Percentiles rank a stretch among this genome's conserved stretches.
phyloP scores from a whole-genome alignment of 2,797 vertebrate species.

The Taeniopygia guttata region DNA sequence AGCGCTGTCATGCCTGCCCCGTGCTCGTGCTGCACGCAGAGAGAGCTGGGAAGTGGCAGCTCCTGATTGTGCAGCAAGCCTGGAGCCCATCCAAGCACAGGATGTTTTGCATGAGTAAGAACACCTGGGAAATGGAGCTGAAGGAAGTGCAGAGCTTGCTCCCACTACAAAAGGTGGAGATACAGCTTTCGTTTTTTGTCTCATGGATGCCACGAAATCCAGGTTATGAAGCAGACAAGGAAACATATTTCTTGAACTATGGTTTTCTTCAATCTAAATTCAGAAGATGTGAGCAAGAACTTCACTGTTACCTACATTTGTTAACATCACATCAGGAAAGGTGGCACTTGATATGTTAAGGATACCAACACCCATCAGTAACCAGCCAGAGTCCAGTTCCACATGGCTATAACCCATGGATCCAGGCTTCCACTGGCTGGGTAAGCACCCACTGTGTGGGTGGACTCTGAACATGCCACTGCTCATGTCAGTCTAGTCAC shows the following conservation, averaged over 20 bases:
- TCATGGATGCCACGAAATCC: not conserved
- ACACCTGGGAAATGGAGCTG: not conserved
- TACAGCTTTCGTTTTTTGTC: not conserved
- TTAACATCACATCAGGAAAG: not conserved
- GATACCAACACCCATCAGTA: not conserved
- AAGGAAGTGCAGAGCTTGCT: not conserved
- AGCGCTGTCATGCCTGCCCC: fast-evolving
- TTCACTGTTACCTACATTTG: not conserved
- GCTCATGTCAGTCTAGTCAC: not conserved
- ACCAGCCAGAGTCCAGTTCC: not conserved
- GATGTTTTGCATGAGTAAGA: not conserved
- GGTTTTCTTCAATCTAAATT: not conserved
- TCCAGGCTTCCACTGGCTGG: not conserved
- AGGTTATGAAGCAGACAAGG: not conserved
- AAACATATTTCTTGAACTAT: not conserved
- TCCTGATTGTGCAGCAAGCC: not conserved
- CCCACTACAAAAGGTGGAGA: not conserved
- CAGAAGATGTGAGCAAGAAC: not conserved
- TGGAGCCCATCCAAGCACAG: not conserved
- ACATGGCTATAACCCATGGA: fast-evolving
- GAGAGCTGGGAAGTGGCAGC: not conserved
- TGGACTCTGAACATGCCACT: not conserved
- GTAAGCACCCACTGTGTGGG: not conserved
- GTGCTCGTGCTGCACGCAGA: not conserved
- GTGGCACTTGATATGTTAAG: not conserved